A percentile compares a stretch with the other conserved stretches of the same genome.
Evolutionary conservation across 1,140 invertebrate genomes (phyloP).

Genomic region (Eumaeus atala): DNA sequence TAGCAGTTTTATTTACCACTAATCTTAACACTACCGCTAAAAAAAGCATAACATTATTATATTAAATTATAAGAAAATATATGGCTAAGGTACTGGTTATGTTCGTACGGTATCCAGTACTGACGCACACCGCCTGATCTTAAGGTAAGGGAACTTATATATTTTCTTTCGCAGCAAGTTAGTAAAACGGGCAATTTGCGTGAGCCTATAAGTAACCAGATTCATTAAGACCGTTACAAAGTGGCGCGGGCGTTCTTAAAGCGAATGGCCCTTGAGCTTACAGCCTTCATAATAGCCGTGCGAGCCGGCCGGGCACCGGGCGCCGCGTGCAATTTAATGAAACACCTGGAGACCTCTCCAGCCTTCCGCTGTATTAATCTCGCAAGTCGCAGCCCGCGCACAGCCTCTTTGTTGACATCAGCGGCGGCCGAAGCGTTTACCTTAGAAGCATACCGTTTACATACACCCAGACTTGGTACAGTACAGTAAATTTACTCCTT

Average conservation of each 20-base stretch:
- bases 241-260: conserved; percentile 71
- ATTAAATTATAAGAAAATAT: too few species aligned
- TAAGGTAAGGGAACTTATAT: conserved; percentile 29
- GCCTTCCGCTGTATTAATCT: conserved; percentile 69
- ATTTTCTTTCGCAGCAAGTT: conserved; percentile 39
- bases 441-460: conserved; percentile 1
- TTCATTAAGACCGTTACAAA: conserved; percentile 72
- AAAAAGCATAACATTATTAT: too few species aligned
- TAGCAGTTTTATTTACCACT: too few species aligned
- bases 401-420: conserved; percentile 32
- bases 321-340: conserved; percentile 68
- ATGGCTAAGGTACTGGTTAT: too few species aligned
- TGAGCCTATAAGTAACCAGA: conserved; percentile 71
- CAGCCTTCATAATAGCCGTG: conserved; percentile 67
- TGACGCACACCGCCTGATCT: too few species aligned
- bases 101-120: too few species aligned
- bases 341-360: conserved; percentile 67
- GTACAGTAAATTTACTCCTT: too few species aligned
- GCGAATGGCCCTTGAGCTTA: conserved; percentile 70
- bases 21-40: too few species aligned
- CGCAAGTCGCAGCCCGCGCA: conserved; percentile 32
- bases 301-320: conserved; percentile 54
- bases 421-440: conserved; percentile 21
- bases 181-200: conserved; percentile 69
- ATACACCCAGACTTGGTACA: neutral